phyloP scores from a whole-genome alignment of 1,140 invertebrate genomes.

The Cydia splendana region DNA sequence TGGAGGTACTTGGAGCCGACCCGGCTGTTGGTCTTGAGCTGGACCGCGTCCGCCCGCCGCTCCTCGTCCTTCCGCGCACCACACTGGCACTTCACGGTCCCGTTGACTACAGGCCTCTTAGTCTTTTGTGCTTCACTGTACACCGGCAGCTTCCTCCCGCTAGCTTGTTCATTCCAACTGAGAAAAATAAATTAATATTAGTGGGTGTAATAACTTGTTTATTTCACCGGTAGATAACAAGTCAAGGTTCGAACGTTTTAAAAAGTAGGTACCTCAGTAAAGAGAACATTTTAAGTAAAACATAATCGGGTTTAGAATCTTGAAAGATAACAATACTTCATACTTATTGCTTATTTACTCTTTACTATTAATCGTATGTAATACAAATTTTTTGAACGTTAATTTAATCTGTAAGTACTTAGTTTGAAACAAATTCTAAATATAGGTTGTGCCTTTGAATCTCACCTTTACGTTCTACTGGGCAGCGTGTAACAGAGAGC shows the following conservation, averaged over 20 bases:
- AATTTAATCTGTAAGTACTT: slow-evolving; percentile 28
- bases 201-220: background rate
- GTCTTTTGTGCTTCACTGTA: slow-evolving; percentile 79
- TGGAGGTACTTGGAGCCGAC: slow-evolving; percentile 76
- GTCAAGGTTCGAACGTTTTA: too few species aligned
- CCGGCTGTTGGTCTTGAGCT: slow-evolving; percentile 67
- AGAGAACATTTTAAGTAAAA: too few species aligned
- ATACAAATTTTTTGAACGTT: background rate
- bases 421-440: background rate
- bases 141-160: slow-evolving; percentile 73
- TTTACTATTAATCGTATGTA: too few species aligned
- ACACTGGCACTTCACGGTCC: slow-evolving; percentile 72
- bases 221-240: too few species aligned
- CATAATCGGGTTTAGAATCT: too few species aligned
- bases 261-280: too few species aligned
- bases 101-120: slow-evolving; percentile 71
- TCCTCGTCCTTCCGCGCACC: slow-evolving; percentile 61
- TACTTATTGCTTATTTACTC: too few species aligned
- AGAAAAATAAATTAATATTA: slow-evolving; percentile 35
- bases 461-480: slow-evolving; percentile 76
- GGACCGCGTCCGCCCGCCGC: slow-evolving; percentile 48
- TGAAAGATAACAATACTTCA: too few species aligned
- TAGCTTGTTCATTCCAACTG: slow-evolving; percentile 79
- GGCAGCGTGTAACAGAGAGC: slow-evolving; percentile 76
- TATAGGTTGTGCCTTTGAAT: background rate